phyloP scores from a whole-genome alignment of 2,888 invertebrate genomes.

The Xylota sylvarum region DNA sequence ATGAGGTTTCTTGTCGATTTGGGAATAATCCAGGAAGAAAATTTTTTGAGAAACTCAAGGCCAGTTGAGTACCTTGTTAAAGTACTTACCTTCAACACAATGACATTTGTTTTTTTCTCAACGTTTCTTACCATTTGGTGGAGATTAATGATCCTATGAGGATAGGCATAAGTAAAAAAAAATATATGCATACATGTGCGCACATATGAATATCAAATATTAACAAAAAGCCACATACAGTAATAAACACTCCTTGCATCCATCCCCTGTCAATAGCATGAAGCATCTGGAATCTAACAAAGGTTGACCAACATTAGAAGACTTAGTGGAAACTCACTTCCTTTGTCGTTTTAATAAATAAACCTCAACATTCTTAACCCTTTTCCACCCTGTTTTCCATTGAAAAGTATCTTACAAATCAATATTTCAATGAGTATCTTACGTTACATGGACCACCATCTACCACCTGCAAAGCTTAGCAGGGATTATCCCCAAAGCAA shows the following conservation, averaged over 20 bases:
- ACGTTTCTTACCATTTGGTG: too few relatives aligned
- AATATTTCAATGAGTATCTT: constrained; percentile 7
- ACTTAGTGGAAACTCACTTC: constrained; percentile 18
- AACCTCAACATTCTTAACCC: constrained; percentile 68
- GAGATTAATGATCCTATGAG: too few relatives aligned
- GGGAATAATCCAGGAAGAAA: too few relatives aligned
- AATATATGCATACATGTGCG: too few relatives aligned
- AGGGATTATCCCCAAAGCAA: constrained; percentile 79
- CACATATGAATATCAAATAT: background rate
- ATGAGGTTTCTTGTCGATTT: too few relatives aligned
- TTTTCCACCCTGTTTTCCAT: constrained; percentile 54
- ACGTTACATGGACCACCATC: constrained; percentile 45
- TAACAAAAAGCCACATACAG: background rate
- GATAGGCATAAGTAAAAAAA: too few relatives aligned
- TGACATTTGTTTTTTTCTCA: too few relatives aligned
- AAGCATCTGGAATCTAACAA: constrained; percentile 29
- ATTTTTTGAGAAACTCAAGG: too few relatives aligned
- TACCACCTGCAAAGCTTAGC: constrained; percentile 78
- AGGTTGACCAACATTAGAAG: constrained; percentile 58
- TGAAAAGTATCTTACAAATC: constrained; percentile 61
- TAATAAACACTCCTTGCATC: background rate
- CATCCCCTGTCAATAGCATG: background rate
- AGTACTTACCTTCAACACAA: too few relatives aligned
- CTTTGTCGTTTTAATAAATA: constrained; percentile 65
- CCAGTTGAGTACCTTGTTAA: too few relatives aligned